A percentile compares a stretch with the other conserved stretches of the same genome.
Conservation (phyloP, 2,797 vertebrate species). For the Agapornis canus region DNA sequence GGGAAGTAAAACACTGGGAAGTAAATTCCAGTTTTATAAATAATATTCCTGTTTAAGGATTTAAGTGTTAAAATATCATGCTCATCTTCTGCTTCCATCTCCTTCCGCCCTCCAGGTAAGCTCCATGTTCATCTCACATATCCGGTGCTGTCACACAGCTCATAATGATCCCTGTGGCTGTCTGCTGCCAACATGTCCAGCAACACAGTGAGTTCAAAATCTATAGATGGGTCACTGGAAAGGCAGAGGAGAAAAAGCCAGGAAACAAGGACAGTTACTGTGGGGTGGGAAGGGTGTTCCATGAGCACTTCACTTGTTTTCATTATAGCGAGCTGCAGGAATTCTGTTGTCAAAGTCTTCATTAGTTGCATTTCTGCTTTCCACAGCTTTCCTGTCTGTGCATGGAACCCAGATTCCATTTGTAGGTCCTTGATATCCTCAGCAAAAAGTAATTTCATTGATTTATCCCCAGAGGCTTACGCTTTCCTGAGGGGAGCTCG, state of each 20-base stretch:
- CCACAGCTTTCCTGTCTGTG: constrained; percentile 17
- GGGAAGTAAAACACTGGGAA: not conserved
- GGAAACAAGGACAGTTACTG: not conserved
- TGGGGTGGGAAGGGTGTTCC: not conserved
- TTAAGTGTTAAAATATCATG: not conserved
- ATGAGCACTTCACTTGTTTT: not conserved
- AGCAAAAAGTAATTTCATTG: not conserved
- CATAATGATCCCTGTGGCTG: not conserved
- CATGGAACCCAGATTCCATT: not conserved
- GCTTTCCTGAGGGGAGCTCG: constrained; percentile 35
- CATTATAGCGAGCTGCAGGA: not conserved
- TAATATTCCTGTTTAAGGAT: not conserved
- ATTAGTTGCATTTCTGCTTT: not conserved
- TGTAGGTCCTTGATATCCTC: not conserved
- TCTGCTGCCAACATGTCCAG: not conserved
- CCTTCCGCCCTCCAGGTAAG: constrained; percentile 22
- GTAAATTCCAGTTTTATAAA: not conserved
- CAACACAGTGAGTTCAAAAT: constrained; percentile 28
- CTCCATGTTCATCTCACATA: not conserved
- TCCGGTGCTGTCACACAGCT: not conserved
- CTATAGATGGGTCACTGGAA: not conserved
- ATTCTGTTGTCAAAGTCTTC: not conserved
- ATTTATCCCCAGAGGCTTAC: not conserved
- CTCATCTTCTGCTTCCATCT: not conserved
- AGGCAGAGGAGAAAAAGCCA: not conserved